Evolutionary conservation across 53 echinoderm and acorn worm species (phyloP).

Genomic region (Holothuria scabra): DNA sequence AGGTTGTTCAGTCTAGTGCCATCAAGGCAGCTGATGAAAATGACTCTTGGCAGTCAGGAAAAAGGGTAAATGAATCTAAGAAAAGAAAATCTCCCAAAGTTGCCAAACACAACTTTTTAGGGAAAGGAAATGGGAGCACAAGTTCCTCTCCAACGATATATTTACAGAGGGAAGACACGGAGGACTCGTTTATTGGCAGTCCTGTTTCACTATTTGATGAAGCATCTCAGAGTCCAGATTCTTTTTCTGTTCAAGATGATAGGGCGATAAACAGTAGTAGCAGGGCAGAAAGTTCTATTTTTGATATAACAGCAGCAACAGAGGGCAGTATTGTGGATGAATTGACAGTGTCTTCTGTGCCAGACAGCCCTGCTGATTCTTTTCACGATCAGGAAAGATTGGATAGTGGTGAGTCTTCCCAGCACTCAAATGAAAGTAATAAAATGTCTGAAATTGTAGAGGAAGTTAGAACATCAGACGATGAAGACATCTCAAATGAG

Average conservation of each 20-base stretch:
- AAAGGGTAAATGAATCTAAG: background rate
- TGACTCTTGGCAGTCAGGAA: background rate
- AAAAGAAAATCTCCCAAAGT: conserved; percentile 29
- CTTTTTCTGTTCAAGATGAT: no score
- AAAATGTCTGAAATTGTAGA: conserved; percentile 9
- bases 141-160: background rate
- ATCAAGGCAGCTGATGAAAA: background rate
- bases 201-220: background rate
- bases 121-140: conserved; percentile 4
- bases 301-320: background rate
- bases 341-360: conserved; percentile 31
- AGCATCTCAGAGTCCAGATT: background rate
- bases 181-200: background rate
- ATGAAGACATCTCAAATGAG: background rate
- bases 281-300: no score
- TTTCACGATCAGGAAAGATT: background rate
- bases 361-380: conserved; percentile 20
- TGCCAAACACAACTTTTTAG: background rate
- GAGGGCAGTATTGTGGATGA: conserved; percentile 21
- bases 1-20: conserved; percentile 23
- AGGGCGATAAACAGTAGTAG: no score
- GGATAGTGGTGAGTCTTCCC: conserved; percentile 18
- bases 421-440: conserved; percentile 17
- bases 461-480: background rate
- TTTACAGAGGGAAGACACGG: conserved; percentile 12